Evolutionary conservation across 2,113 vertebrate species (phyloP).

Genomic region (Struthio camelus): DNA sequence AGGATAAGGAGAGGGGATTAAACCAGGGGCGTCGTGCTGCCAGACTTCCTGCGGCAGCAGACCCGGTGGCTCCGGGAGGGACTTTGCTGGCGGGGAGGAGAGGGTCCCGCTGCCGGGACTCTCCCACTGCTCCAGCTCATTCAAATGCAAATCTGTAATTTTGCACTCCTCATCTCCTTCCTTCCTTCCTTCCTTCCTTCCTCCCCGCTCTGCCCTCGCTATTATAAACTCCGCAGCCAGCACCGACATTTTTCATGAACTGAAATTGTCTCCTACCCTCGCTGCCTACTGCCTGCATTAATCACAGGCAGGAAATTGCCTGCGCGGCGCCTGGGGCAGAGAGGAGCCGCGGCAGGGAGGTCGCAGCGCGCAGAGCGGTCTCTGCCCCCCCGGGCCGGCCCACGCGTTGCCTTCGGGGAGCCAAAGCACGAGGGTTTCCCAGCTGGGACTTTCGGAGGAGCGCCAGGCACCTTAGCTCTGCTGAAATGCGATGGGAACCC

Average conservation of each 20-base stretch:
- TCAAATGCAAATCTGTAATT: not conserved
- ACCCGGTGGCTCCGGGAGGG: not conserved
- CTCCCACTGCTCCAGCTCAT: no score
- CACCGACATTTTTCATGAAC: not conserved
- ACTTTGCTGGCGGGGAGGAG: no score
- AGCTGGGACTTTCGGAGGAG: not conserved
- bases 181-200: not conserved
- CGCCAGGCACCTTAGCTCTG: not conserved
- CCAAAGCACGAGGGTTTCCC: not conserved
- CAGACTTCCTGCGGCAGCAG: not conserved
- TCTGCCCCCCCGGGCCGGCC: accelerated
- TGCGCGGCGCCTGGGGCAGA: not conserved
- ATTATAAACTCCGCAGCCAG: not conserved
- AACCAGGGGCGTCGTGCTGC: not conserved
- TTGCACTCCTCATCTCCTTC: not conserved
- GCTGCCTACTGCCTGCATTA: not conserved
- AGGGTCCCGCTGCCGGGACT: no score
- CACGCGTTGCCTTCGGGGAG: not conserved
- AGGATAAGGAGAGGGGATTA: not conserved
- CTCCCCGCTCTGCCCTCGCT: not conserved
- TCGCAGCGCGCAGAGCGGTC: not conserved
- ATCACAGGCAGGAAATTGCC: accelerated
- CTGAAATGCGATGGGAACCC: not conserved
- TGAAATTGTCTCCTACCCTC: not conserved
- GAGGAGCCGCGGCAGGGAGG: not conserved